Conservation (phyloP, 1,140 invertebrate genomes). For the Eciton burchellii region DNA sequence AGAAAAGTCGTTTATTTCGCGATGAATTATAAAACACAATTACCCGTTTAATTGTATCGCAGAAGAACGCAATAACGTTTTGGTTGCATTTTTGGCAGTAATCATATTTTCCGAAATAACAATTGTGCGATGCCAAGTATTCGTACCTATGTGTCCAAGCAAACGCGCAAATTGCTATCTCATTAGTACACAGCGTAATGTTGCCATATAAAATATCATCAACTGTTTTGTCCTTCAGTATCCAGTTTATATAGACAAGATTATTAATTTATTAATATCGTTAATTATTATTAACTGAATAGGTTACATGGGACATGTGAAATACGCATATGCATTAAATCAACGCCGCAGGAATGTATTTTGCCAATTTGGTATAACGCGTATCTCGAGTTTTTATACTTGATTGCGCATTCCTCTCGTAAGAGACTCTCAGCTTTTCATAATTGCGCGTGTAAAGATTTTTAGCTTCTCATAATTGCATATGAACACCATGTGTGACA, state of each 20-base stretch:
- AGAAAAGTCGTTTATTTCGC: background rate
- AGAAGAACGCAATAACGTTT: background rate
- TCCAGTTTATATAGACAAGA: background rate
- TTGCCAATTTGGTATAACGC: background rate
- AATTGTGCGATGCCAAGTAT: background rate
- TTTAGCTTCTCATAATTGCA: background rate
- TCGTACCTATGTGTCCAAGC: background rate
- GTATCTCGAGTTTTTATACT: background rate
- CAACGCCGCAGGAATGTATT: background rate
- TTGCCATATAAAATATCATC: conserved; percentile 28
- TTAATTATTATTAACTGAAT: conserved; percentile 6
- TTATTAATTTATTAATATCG: too few species aligned
- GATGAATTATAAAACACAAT: background rate
- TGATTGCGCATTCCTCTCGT: background rate
- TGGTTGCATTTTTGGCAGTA: background rate
- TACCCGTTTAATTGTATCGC: background rate
- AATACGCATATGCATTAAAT: too few species aligned
- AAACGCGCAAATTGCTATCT: background rate
- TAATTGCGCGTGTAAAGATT: background rate
- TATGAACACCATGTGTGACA: background rate
- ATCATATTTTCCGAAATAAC: conserved; percentile 12
- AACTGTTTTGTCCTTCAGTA: background rate
- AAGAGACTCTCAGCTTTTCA: background rate
- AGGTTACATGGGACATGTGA: too few species aligned
- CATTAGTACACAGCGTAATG: background rate